phyloP scores from a whole-genome alignment of 1,140 invertebrate species.

The Brachionus rotundiformis region DNA sequence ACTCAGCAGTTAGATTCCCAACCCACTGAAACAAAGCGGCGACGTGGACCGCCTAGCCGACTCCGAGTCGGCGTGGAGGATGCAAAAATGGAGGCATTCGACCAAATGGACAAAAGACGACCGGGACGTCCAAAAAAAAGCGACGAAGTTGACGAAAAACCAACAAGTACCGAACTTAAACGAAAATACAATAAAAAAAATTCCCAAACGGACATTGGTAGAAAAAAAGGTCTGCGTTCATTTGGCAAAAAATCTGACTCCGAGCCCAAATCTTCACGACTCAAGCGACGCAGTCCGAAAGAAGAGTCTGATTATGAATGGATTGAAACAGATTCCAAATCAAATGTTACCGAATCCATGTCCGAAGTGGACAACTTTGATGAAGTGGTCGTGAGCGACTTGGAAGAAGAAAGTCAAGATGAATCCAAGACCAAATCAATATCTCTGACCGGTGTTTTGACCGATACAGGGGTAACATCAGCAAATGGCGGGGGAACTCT shows the following conservation, averaged over 20 bases:
- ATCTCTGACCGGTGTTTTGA: neutral
- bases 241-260: slow-evolving; percentile 5
- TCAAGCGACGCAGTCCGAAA: neutral
- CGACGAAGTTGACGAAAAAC: neutral
- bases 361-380: slow-evolving; percentile 22
- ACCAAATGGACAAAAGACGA: neutral
- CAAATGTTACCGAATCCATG: neutral
- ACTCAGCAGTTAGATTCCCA: neutral
- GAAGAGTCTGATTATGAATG: neutral
- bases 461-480: neutral
- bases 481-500: slow-evolving; percentile 14
- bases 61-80: neutral
- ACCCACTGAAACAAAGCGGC: neutral
- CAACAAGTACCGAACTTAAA: neutral
- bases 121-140: neutral
- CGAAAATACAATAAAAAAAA: neutral
- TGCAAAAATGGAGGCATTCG: neutral
- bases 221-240: neutral
- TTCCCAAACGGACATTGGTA: neutral
- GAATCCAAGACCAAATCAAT: slow-evolving; percentile 23
- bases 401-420: slow-evolving; percentile 33
- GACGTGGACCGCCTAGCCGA: neutral
- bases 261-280: neutral
- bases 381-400: slow-evolving; percentile 20
- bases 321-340: neutral